Evolutionary conservation across 2,113 vertebrate species (phyloP), one percentile per base, ranked within the genome.

Genomic region (Cephalopholis sonnerati): DNA sequence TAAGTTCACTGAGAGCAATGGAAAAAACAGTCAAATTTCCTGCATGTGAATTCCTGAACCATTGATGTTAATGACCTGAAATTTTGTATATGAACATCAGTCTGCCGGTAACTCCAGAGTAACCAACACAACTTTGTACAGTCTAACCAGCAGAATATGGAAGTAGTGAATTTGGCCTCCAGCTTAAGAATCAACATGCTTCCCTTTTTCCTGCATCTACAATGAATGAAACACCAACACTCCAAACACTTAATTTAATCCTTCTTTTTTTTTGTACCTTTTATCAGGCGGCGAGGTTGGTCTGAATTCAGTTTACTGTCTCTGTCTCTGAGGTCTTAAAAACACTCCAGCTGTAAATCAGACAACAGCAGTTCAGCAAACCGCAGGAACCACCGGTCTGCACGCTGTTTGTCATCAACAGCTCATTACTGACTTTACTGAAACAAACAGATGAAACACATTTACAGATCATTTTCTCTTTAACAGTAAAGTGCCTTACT

Each of bases 261-360:
- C 5, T n/a, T 3, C 0, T 12, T n/a, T 10, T 59, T 48, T 54
- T 71, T 41, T n/a, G 16, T 32, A 17, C 18, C 9, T 69, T 53
- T 50, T 50, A 50, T 32, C n/a, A 18, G 39, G 9, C 12, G 1
- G 7, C 1, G n/a, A 20, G 16, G 5, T 72, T 29, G 10, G 24
- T 22, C 9, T 25, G 8, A 13, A 44, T 10, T 16, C 13, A 54
- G 22, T 44, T 41, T 29, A 54, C 27, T 36, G 51, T 67, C 46
- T 46, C 24, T 50, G 66, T 54, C 17, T 41, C 27, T 70, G 58
- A 69, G 55, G 63, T 41, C 64, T 51, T 64, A 36, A 41, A 44
- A 80, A 65, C 25, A 3, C 16, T 39, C 15, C 4, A 54, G 63
- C 63, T 48, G 44, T 84, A 61, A 71, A 54, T 75, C 50, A 57